A percentile compares a stretch with the other conserved stretches of the same genome.
phyloP scores from a whole-genome alignment of 2,888 invertebrate genomes.

The Drosophila greeni region DNA sequence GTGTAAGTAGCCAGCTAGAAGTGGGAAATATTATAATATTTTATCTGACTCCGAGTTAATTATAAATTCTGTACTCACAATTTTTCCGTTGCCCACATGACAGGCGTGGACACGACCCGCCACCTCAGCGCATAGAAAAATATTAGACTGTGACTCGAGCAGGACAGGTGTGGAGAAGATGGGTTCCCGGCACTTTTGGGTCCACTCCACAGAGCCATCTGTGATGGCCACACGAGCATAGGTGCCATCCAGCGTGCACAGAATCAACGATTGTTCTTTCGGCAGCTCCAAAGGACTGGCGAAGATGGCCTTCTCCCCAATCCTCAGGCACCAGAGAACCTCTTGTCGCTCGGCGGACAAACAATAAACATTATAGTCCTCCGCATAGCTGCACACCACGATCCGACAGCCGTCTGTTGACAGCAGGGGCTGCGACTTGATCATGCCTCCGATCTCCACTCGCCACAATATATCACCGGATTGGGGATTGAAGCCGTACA shows the following conservation, averaged over 20 bases:
- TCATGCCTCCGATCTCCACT: slow-evolving; percentile 79
- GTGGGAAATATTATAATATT: background rate
- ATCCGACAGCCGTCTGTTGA: slow-evolving; percentile 82
- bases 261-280: slow-evolving; percentile 75
- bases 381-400: slow-evolving; percentile 80
- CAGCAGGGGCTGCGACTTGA: slow-evolving; percentile 80
- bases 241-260: slow-evolving; percentile 81
- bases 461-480: slow-evolving; percentile 82
- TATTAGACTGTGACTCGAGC: slow-evolving; percentile 49
- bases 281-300: slow-evolving; percentile 79
- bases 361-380: slow-evolving; percentile 72
- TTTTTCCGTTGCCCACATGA: slow-evolving; percentile 53
- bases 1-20: slow-evolving; percentile 82
- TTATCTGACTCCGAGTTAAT: too few relatives aligned
- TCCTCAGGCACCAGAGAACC: slow-evolving; percentile 63
- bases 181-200: slow-evolving; percentile 79
- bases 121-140: slow-evolving; percentile 75
- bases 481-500: slow-evolving; percentile 83
- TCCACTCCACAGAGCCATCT: slow-evolving; percentile 80
- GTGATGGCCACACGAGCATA: slow-evolving; percentile 79
- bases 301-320: slow-evolving; percentile 80
- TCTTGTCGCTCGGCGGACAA: slow-evolving; percentile 62
- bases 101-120: slow-evolving; percentile 80
- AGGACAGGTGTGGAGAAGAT: slow-evolving; percentile 82
- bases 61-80: slow-evolving; percentile 41